Conservation (phyloP, 2,113 vertebrate genomes). For the Centropus bengalensis region DNA sequence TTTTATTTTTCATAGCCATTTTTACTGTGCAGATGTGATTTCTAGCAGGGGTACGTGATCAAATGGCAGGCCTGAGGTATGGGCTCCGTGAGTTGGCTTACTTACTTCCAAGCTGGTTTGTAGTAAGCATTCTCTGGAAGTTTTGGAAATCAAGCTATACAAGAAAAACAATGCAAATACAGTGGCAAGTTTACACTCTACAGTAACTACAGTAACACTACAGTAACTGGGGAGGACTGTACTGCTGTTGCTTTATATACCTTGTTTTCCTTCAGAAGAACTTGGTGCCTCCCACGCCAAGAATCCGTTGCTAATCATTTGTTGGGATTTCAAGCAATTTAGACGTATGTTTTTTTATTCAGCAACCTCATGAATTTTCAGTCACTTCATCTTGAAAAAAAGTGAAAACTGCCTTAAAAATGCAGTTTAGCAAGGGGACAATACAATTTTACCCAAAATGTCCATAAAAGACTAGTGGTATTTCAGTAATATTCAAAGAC, state of each 20-base stretch:
- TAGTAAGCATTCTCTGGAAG: neutral
- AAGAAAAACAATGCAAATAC: neutral
- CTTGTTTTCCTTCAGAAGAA: neutral
- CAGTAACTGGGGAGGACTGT: neutral
- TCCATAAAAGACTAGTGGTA: neutral
- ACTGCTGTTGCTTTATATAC: neutral
- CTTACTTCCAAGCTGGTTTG: neutral
- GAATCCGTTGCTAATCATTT: neutral
- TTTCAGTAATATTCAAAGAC: neutral
- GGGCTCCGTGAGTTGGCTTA: neutral
- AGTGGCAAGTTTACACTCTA: neutral
- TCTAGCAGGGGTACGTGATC: neutral
- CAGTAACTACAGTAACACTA: neutral
- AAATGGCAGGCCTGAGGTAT: neutral
- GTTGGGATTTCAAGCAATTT: neutral
- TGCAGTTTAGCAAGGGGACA: neutral
- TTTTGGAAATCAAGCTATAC: neutral
- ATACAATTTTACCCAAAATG: neutral
- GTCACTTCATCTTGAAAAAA: neutral
- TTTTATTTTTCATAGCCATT: neutral
- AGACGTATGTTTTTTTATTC: neutral
- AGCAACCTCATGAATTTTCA: neutral
- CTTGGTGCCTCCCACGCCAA: neutral
- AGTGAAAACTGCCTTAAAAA: neutral
- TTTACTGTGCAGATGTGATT: neutral